Evolutionary conservation across 2,888 invertebrate genomes (phyloP).

Genomic region (Dascillus cervinus): DNA sequence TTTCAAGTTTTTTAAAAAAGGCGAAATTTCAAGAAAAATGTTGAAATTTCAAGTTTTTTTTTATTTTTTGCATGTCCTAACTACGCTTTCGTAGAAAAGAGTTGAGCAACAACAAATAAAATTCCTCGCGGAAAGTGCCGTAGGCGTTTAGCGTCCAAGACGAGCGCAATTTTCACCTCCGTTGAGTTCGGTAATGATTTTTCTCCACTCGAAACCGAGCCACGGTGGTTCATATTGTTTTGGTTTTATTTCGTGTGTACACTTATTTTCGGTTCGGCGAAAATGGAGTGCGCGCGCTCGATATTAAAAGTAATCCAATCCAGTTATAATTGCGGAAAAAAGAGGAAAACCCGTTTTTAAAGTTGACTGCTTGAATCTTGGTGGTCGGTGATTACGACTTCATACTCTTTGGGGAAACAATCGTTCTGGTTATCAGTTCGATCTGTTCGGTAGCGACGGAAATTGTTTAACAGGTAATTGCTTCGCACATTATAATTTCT

Average conservation of each 20-base stretch:
- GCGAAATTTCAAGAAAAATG: too few relatives aligned
- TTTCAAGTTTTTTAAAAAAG: too few relatives aligned
- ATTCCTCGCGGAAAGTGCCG: conserved; percentile 9
- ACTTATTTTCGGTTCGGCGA: conserved; percentile 15
- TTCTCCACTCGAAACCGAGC: conserved; percentile 20
- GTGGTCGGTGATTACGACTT: too few relatives aligned
- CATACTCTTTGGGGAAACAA: conserved; percentile 30
- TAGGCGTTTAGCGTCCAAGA: conserved; percentile 19
- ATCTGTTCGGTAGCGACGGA: conserved; percentile 32
- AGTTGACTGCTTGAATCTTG: too few relatives aligned
- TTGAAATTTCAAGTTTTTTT: too few relatives aligned
- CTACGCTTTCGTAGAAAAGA: too few relatives aligned
- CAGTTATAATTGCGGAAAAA: too few relatives aligned
- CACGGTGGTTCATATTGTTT: conserved; percentile 18
- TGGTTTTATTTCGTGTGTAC: conserved; percentile 16
- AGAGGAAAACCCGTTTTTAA: too few relatives aligned
- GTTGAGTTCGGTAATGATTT: conserved; percentile 31
- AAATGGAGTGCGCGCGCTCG: too few relatives aligned
- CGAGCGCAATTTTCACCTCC: conserved; percentile 32
- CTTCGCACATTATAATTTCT: conserved; percentile 35
- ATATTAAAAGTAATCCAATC: too few relatives aligned
- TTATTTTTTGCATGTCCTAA: too few relatives aligned
- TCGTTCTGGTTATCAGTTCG: conserved; percentile 24
- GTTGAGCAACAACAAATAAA: conserved; percentile 8
- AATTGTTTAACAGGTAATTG: conserved; percentile 33